Evolutionary conservation across 2,888 invertebrate genomes (phyloP), one percentile per base, ranked within the genome.

Genomic region (Drosophila helvetica): DNA sequence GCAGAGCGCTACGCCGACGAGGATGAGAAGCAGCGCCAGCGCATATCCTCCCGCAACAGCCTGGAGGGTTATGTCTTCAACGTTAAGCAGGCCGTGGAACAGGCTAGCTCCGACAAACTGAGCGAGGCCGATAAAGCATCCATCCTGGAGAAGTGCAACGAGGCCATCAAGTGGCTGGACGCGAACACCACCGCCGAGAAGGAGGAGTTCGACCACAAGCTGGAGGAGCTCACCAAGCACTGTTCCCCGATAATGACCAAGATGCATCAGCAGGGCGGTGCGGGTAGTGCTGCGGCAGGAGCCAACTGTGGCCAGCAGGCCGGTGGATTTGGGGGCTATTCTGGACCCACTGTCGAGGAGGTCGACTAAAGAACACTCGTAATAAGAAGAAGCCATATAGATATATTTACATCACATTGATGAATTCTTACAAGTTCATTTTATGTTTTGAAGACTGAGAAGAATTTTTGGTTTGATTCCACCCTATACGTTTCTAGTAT

Each of bases 121-220:
- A 91, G 92, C 6, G 94, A 94, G 27, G 92, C 93, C 4, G 96
- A 96, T 77, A 96, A 95, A 91, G 96, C 96, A 78, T 95, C 47
- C 94, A 94, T 0, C 92, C 92, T 71, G 55, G 93, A 94, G 67
- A 94, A 94, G 87, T 95, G 95, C 80, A 94, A 94, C 0, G 94
- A 94, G 45, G 93, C 94, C n/a, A 91, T 96, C 60, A 93, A 93
- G 61, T 96, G 96, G 96, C 91, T 96, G 75, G 98, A 98, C 80
- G 92, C 92, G 42, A 96, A 97, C 89, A 94, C 94, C 4, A 93
- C 96, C 33, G 97, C 97, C 6, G 95, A 95, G 55, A 95, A 95
- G 84, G 94, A 94, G 10, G 96, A 97, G 80, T 94, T 94, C 74
- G 96, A 97, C 94, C 75, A 89, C 70, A 89, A 89, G 65, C 62